Evolutionary conservation across 1,140 invertebrate genomes (phyloP), one percentile per base, ranked within the genome.

Genomic region (Eumaeus atala): DNA sequence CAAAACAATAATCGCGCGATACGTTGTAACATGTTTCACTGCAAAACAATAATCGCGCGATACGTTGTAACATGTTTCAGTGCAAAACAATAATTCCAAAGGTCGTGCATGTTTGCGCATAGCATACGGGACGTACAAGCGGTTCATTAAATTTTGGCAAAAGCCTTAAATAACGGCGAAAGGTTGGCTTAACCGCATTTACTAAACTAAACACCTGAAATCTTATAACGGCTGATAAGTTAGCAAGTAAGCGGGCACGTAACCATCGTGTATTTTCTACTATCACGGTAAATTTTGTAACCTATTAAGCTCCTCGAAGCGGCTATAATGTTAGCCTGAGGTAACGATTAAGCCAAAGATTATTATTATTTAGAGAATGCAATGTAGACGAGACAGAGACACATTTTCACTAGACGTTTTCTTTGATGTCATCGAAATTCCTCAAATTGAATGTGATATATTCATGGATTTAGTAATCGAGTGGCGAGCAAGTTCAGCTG

Each of bases 281-380:
- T 77, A 84, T 81, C 80, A 73, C 76, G 73, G 72, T 83, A 81
- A 83, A 84, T 86, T 84, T 81, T 79, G 79, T 77, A 72, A 83
- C 76, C 79, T 86, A 84, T 86, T 84, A 79, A 84, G 73, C 77
- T 83, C 67, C 75, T 84, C 72, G 80, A 78, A 84, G 78, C 80
- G 74, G 72, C 82, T 70, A 80, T 84, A 81, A 81, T 76, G 79
- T 84, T 86, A 75, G 78, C 83, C 83, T 60, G 80, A 79, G 79
- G 83, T 76, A 77, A 74, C 80, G 77, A 86, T 83, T 83, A 80
- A 73, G 67, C 37, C 83, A 83, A 67, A 84, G 83, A 84, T 58
- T 79, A 80, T 67, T 54, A 37, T 47, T 64, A 58, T 42, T 54
- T 53, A 47, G 51, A 34, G 51, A 54, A 54, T 54, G 51, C 51